A percentile compares a stretch with the other conserved stretches of the same genome.
Conservation (phyloP, 2,888 invertebrate genomes). For the Camponotus fellah region DNA sequence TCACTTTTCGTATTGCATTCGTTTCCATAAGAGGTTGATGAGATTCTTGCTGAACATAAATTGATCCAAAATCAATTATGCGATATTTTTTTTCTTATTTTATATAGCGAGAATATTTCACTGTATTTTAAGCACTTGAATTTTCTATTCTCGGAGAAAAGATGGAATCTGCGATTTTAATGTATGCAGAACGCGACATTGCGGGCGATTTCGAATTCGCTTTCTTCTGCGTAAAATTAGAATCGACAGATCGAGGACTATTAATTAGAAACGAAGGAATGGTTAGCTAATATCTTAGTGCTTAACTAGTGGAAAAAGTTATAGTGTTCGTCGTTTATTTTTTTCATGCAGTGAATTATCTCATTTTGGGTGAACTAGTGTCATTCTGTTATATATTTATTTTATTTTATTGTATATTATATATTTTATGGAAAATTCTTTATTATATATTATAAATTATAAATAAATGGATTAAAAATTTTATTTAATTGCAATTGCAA, state of each 20-base stretch:
- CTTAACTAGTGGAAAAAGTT: constrained; percentile 5
- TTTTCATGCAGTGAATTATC: background rate
- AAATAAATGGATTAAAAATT: background rate
- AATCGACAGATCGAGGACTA: constrained; percentile 31
- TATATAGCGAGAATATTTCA: background rate
- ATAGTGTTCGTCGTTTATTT: background rate
- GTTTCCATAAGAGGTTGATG: background rate
- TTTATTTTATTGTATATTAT: background rate
- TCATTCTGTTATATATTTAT: background rate
- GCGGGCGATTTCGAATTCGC: constrained; percentile 64
- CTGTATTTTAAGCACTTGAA: constrained; percentile 32
- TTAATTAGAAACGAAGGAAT: constrained; percentile 27
- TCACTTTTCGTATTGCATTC: background rate
- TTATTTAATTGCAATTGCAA: background rate
- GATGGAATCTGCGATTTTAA: constrained; percentile 38
- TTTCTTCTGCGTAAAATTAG: constrained; percentile 65
- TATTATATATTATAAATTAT: background rate
- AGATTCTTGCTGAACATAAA: background rate
- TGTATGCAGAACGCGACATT: constrained; percentile 48
- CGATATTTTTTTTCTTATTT: background rate
- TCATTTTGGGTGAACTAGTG: background rate
- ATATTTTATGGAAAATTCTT: no score
- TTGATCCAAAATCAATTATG: background rate
- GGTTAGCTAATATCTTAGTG: background rate
- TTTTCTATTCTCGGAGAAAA: constrained; percentile 58